phyloP scores from a whole-genome alignment of 2,113 vertebrate genomes.

The Dipodomys ordii region DNA sequence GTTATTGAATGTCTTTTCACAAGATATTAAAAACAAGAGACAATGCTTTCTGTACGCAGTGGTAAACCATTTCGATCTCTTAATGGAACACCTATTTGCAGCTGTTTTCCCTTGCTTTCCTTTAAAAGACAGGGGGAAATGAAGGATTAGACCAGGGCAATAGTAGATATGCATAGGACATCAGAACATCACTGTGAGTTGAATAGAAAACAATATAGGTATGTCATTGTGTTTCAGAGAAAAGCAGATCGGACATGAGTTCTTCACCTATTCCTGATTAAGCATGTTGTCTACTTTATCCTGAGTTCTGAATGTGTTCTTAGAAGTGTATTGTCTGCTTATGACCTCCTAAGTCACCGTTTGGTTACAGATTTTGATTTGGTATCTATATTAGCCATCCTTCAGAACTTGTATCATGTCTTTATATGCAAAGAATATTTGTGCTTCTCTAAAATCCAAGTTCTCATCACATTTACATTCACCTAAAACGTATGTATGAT shows the following conservation, averaged over 20 bases:
- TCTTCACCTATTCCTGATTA: neutral
- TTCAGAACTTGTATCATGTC: too few species aligned
- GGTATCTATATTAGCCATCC: too few species aligned
- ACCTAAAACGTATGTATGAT: neutral
- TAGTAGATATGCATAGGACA: neutral
- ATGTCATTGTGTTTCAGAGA: neutral
- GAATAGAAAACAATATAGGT: neutral
- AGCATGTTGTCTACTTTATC: neutral
- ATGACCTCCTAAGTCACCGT: too few species aligned
- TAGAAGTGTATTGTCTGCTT: neutral
- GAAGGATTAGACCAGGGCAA: neutral
- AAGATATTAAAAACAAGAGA: constrained; percentile 47
- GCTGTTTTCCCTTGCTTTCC: neutral
- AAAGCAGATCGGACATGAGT: neutral
- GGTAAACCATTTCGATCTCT: constrained; percentile 40
- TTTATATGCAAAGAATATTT: too few species aligned
- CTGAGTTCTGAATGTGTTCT: neutral
- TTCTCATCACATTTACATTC: neutral
- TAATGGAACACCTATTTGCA: constrained; percentile 68
- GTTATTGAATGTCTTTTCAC: constrained; percentile 72
- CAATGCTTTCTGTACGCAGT: neutral
- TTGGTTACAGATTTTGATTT: too few species aligned
- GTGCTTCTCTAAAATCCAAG: neutral
- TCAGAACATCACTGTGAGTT: constrained; percentile 10
- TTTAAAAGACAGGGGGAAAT: constrained; percentile 48